Evolutionary conservation across 2,797 vertebrate genomes (phyloP).

Genomic region (Propithecus perrieri): DNA sequence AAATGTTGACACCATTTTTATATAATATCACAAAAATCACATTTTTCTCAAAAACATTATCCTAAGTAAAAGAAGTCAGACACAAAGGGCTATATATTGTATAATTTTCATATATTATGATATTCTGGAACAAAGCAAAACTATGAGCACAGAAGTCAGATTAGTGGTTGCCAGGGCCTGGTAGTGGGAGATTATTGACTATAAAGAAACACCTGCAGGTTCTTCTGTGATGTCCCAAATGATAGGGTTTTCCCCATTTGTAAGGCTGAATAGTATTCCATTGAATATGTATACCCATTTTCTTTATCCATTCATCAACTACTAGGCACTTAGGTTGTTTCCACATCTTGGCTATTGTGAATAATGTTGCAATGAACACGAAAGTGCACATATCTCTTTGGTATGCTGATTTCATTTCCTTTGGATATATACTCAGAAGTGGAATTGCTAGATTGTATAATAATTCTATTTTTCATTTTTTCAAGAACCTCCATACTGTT

Average conservation of each 20-base stretch:
- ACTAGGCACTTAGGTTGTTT: not conserved
- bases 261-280: not conserved
- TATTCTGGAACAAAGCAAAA: not conserved
- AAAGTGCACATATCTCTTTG: not conserved
- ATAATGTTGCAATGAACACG: not conserved
- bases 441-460: not conserved
- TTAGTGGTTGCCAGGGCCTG: not conserved
- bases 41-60: not conserved
- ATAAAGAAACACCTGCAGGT: not conserved
- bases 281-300: not conserved
- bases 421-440: not conserved
- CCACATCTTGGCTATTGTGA: not conserved
- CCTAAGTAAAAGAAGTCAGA: not conserved
- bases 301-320: not conserved
- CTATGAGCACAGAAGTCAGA: not conserved
- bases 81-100: not conserved
- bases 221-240: not conserved
- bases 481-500: not conserved
- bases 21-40: not conserved
- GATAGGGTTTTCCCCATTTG: not conserved
- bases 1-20: not conserved
- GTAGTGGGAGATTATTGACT: not conserved
- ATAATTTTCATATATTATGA: not conserved
- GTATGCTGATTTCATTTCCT: not conserved
- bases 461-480: not conserved